phyloP scores from a whole-genome alignment of 2,797 vertebrate species.

The Lacerta agilis region DNA sequence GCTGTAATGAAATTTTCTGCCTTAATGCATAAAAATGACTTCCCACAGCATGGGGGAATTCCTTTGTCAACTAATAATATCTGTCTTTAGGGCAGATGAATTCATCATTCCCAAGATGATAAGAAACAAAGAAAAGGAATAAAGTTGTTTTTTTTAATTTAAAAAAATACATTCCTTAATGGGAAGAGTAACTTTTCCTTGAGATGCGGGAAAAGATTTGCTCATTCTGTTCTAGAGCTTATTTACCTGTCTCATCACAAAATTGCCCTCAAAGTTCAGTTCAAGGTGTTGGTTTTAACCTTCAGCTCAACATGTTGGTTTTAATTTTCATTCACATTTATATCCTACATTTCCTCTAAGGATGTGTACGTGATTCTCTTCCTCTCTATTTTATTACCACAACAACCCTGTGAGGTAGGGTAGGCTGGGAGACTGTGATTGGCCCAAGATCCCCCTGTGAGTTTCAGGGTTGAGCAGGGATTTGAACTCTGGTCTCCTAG shows the following conservation, averaged over 20 bases:
- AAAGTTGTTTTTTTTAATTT: background rate
- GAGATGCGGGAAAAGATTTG: conserved; percentile 12
- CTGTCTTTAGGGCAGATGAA: conserved; percentile 60
- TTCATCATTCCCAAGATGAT: conserved; percentile 55
- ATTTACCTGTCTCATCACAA: background rate
- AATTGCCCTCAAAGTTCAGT: background rate
- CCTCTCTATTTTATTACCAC: no score
- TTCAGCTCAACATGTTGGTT: no score
- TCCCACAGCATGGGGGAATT: conserved; percentile 53
- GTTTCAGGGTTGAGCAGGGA: no score
- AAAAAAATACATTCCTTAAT: conserved; percentile 38
- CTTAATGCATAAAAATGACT: conserved; percentile 56
- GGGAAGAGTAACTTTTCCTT: conserved; percentile 19
- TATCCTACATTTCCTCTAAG: no score
- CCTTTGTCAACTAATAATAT: conserved; percentile 58
- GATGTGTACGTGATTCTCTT: no score
- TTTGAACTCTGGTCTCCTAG: no score
- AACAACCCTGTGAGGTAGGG: no score
- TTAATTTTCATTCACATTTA: no score
- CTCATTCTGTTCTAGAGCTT: conserved; percentile 19
- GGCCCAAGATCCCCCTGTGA: no score
- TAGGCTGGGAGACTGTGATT: no score
- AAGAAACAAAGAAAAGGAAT: conserved; percentile 38
- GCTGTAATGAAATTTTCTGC: conserved; percentile 50
- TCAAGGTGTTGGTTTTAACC: background rate